phyloP scores from a whole-genome alignment of 1,140 invertebrate genomes.

The Papilio glaucus region DNA sequence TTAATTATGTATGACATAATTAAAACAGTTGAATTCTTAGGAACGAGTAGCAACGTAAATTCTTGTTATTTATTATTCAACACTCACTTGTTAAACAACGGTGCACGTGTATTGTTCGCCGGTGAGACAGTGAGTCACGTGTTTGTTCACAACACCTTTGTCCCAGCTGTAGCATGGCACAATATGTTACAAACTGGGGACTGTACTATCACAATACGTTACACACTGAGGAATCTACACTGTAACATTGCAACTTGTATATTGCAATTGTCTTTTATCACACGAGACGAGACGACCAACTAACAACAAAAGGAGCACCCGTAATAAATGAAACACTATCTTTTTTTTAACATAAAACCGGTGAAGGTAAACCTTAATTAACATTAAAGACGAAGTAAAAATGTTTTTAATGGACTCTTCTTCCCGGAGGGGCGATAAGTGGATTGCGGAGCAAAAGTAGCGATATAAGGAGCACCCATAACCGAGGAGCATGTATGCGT shows the following conservation, averaged over 20 bases:
- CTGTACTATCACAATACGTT: background rate
- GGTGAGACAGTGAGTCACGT: constrained; percentile 6
- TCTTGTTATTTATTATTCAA: constrained; percentile 2
- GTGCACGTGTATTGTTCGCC: constrained; percentile 8
- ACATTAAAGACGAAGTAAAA: too few species aligned
- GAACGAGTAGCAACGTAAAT: background rate
- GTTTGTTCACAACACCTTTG: background rate
- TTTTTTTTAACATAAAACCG: too few species aligned
- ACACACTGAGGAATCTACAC: background rate
- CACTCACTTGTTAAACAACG: constrained; percentile 8
- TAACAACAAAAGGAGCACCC: background rate
- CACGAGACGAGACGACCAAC: background rate
- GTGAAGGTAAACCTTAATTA: too few species aligned
- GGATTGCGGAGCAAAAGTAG: too few species aligned
- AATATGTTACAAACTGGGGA: constrained; percentile 1
- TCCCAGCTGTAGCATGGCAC: background rate
- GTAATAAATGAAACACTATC: too few species aligned
- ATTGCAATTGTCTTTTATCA: background rate
- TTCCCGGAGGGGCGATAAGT: too few species aligned
- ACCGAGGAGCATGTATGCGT: too few species aligned
- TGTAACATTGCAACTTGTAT: background rate
- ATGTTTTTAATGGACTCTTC: too few species aligned
- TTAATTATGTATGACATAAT: background rate
- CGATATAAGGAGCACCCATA: too few species aligned
- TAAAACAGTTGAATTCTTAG: constrained; percentile 2